Conservation (phyloP, 2,113 vertebrate species). For the Labrus mixtus region DNA sequence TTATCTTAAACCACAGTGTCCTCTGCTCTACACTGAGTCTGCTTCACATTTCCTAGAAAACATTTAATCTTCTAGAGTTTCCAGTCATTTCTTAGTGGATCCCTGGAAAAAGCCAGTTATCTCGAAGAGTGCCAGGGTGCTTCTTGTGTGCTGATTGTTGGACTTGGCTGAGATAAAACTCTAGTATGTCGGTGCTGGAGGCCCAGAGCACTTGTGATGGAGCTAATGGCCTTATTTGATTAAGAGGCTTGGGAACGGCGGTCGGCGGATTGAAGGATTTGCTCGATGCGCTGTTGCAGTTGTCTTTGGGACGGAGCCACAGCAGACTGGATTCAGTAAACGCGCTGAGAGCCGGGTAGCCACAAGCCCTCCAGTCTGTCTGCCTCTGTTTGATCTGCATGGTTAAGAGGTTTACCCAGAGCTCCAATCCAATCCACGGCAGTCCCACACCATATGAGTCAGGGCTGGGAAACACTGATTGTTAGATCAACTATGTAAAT, state of each 20-base stretch:
- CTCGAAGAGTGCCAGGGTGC: background rate
- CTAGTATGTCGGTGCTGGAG: constrained; percentile 12
- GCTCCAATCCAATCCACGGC: constrained; percentile 49
- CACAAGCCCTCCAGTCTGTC: constrained; percentile 35
- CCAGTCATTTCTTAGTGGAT: background rate
- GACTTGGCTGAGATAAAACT: constrained; percentile 27
- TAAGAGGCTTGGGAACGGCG: constrained; percentile 57
- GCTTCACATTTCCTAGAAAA: constrained; percentile 4
- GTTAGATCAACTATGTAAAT: constrained; percentile 61
- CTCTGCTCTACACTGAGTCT: background rate
- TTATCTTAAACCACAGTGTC: background rate
- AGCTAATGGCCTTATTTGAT: constrained; percentile 73
- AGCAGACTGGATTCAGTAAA: constrained; percentile 43
- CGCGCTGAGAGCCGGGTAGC: constrained; percentile 29
- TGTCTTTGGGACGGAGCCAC: constrained; percentile 69
- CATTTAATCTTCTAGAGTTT: background rate
- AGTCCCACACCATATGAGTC: constrained; percentile 24
- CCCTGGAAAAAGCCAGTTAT: background rate
- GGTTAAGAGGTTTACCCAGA: constrained; percentile 71
- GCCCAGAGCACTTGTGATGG: constrained; percentile 33
- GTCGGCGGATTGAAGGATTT: constrained; percentile 71
- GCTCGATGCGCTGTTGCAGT: constrained; percentile 48
- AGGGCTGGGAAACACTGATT: constrained; percentile 51
- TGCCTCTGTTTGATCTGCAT: constrained; percentile 65
- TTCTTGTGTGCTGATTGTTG: constrained; percentile 2